These are phyloP conservation scores for Octomys mimax DNA, from an alignment of 2,797 vertebrate species.

Conservation along the genomic window DNA sequence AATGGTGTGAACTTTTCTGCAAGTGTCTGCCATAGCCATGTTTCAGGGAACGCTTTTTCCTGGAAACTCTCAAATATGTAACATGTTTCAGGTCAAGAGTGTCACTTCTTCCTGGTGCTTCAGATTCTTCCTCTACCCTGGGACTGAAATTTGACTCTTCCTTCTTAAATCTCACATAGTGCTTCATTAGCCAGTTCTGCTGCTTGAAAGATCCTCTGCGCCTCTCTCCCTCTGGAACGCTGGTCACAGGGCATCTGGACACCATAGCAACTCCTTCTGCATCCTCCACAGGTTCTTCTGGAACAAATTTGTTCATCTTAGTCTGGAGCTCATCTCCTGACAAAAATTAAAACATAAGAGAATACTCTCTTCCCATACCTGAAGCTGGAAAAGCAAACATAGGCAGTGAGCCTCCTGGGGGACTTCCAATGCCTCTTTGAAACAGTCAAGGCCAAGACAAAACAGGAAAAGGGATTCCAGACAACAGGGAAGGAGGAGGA, in stretches of 20 bases:
- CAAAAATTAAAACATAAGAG: slow-evolving; percentile 60
- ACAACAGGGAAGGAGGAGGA: background rate
- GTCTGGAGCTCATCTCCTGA: slow-evolving; percentile 70
- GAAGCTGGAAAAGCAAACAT: slow-evolving; percentile 8
- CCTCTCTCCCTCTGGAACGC: background rate
- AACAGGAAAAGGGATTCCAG: background rate
- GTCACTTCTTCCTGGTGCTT: background rate
- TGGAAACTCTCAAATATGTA: slow-evolving; percentile 44
- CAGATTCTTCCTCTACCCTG: background rate
- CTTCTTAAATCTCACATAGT: slow-evolving; percentile 18
- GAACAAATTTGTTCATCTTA: slow-evolving; percentile 49
- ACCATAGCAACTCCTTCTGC: background rate
- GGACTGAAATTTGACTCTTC: slow-evolving; percentile 4
- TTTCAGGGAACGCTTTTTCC: slow-evolving; percentile 64
- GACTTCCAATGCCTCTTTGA: background rate
- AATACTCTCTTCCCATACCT: background rate
- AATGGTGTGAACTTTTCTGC: slow-evolving; percentile 41
- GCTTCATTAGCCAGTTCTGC: background rate
- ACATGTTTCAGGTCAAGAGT: slow-evolving; percentile 33
- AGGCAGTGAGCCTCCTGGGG: background rate
- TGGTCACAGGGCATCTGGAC: background rate
- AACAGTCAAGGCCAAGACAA: background rate
- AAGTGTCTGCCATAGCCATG: slow-evolving; percentile 56
- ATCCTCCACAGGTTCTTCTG: slow-evolving; percentile 60
- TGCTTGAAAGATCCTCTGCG: background rate